Percentiles rank a stretch among this genome's conserved stretches.
These are phyloP conservation scores for Microctenopoma lineatum DNA, from an alignment of 2,797 vertebrate genomes.

Conservation along the genomic window DNA sequence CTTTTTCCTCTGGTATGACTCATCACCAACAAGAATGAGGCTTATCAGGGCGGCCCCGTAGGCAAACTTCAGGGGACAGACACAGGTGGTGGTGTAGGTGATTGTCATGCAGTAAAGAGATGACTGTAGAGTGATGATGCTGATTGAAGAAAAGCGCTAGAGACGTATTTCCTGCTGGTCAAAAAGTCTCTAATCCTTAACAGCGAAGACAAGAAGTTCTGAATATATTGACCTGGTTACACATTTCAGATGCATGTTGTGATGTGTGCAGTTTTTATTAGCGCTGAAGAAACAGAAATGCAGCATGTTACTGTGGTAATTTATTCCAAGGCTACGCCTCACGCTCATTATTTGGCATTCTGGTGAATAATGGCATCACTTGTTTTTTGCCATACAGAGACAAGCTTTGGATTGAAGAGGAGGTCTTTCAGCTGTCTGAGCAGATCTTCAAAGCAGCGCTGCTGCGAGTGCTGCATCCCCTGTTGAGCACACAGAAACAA, in stretches of 20 bases:
- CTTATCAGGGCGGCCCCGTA: slow-evolving; percentile 45
- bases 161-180: slow-evolving; percentile 29
- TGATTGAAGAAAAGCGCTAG: slow-evolving; percentile 12
- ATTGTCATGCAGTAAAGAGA: slow-evolving; percentile 27
- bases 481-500: slow-evolving; percentile 43
- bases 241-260: slow-evolving; percentile 25
- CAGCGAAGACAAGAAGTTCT: slow-evolving; percentile 14
- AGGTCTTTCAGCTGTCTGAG: slow-evolving; percentile 37
- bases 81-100: slow-evolving; percentile 56
- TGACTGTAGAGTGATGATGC: slow-evolving; percentile 25
- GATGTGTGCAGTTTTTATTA: slow-evolving; percentile 16
- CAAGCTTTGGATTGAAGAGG: slow-evolving; percentile 44
- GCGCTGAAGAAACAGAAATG: slow-evolving; percentile 10
- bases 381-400: slow-evolving; percentile 39
- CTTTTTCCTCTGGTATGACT: slow-evolving; percentile 52
- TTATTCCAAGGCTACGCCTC: slow-evolving; percentile 28
- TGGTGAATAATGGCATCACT: slow-evolving; percentile 33
- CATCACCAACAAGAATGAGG: slow-evolving; percentile 53
- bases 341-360: slow-evolving; percentile 48
- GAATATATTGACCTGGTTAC: slow-evolving; percentile 49
- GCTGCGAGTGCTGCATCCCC: slow-evolving; percentile 36
- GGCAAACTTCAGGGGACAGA: slow-evolving; percentile 51
- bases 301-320: slow-evolving; percentile 16
- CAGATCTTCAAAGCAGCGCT: slow-evolving; percentile 57
- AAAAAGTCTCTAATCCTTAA: slow-evolving; percentile 35